Percentiles rank a stretch among this genome's conserved stretches.
Conservation (phyloP, 2,797 vertebrate genomes). For the Acanthurus leucopareius region DNA sequence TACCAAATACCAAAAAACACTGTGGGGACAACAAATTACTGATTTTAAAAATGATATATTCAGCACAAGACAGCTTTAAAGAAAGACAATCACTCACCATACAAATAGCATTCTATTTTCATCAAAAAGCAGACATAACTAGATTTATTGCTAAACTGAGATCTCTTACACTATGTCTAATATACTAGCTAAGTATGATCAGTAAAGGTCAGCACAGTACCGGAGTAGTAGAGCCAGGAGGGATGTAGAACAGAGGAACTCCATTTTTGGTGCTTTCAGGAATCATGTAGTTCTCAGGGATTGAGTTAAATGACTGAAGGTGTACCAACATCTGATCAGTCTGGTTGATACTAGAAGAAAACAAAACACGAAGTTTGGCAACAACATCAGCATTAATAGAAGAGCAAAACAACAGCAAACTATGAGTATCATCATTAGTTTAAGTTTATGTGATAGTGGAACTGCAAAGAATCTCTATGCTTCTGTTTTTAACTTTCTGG, state of each 20-base stretch:
- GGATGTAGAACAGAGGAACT: slow-evolving; percentile 98
- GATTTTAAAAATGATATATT: neutral
- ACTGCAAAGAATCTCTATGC: neutral
- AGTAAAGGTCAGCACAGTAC: slow-evolving; percentile 58
- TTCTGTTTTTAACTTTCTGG: neutral
- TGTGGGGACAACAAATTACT: no score
- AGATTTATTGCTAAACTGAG: neutral
- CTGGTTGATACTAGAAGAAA: slow-evolving; percentile 91
- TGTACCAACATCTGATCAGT: slow-evolving; percentile 99
- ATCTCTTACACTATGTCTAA: neutral
- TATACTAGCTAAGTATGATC: neutral
- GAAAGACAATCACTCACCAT: neutral
- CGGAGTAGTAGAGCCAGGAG: slow-evolving; percentile 95
- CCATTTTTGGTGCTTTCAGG: slow-evolving; percentile 99
- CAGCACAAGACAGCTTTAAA: neutral
- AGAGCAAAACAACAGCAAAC: neutral
- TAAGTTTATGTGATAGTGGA: neutral
- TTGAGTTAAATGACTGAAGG: slow-evolving; percentile 95
- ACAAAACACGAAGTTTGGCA: neutral
- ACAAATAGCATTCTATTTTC: neutral
- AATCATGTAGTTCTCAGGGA: slow-evolving; percentile 97
- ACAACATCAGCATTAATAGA: neutral
- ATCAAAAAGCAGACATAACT: neutral
- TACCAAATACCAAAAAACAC: neutral
- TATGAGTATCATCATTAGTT: neutral